Base-by-base conservation (phyloP, 2,888 invertebrate genomes). In the Bibio marci region DNA sequence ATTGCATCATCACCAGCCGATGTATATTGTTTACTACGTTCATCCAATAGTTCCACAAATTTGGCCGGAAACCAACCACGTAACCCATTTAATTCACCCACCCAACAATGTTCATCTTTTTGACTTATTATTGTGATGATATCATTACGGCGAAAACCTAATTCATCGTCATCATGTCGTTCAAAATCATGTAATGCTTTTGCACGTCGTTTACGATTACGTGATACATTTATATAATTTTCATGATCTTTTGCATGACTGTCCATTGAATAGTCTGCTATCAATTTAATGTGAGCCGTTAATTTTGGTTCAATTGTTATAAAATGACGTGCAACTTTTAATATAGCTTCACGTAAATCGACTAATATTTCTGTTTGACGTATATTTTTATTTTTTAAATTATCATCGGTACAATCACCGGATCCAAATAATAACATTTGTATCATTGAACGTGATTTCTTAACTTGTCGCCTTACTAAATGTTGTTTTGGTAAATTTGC, bases 41-140 rank as follows among this genome's bases (percentile, higher is more conserved):
- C 98, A 63, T 99, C 98, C 34, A 98, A 66, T 34, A 95, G 66
- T 61, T 92, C 85, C 0, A 95, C 92, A 67, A 94, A 94, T 64
- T 92, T 86, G 3, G 94, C 92, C 18, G 94, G 94, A 63, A 95
- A 95, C 94, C 94, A 95, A 31, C 92, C 88, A 58, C 85, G 69
- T 35, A 94, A 65, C 1, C 95, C 95, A 67, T 95, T 95, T 35
- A 97, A 61, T 60, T 97, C 95, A 5, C 95, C 95, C 47, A 95
- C 82, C 95, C 95, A 97, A 59, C 95, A 97, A 58, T 97, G 94
- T 55, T 97, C 95, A 65, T 97, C 95, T 59, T 90, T 87, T 56
- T 91, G 91, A 54, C 91, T 94, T 19, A 95, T 79, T 33, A 98
- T 88, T 38, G 92, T 97, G 40, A 98, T 94, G 30, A 98, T 87